Evolutionary conservation across 2,888 invertebrate species (phyloP), one percentile per base, ranked within the genome.

Genomic region (Pristionchus exspectatus): DNA sequence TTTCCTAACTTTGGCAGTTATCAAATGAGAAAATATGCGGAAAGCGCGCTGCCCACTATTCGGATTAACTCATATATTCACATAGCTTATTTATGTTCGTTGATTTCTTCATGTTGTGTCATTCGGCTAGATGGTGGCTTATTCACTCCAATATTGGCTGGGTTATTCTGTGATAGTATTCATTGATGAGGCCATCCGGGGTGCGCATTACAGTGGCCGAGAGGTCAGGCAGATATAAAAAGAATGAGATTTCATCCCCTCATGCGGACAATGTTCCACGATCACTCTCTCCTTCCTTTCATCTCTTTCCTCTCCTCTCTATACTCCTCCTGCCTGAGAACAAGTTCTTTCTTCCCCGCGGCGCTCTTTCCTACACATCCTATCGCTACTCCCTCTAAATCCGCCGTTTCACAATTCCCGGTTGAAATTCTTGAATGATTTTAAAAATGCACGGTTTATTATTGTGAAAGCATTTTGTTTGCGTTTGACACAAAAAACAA

Each of bases 221-320:
- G 50, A 50, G 24, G 83, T 27, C 27, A 12, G 50, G 27, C 27
- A 50, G 83, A 54, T n/a, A 83, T 54, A 50, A 27, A 50, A 30
- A 54, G 56, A 54, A 14, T 3, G 56, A 83, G 83, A 83, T 54
- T 56, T 30, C 27, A 56, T 83, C 30, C 56, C 24, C 54, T 54
- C 44, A 18, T 27, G 44, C 44, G n/a, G 24, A 50, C 44, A 44
- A 87, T 87, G 33, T 87, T 69, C 72, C 87, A 21, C 44, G 33
- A 74, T 87, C 59, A 27, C 86, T 88, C 88, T 74, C 77, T 74
- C 77, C 44, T 18, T 74, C 54, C 12, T 10, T 50, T 50, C 44
- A 10, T 50, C 44, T 50, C 44, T 50, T 12, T 50, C 33, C 87
- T 72, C 72, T 27, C 27, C 66, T 38, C 69, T 87, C 63, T 38